A percentile compares a stretch with the other conserved stretches of the same genome.
These are phyloP conservation scores for Hylomyscus alleni DNA, from an alignment of 2,797 vertebrate species.

Conservation along the genomic window DNA sequence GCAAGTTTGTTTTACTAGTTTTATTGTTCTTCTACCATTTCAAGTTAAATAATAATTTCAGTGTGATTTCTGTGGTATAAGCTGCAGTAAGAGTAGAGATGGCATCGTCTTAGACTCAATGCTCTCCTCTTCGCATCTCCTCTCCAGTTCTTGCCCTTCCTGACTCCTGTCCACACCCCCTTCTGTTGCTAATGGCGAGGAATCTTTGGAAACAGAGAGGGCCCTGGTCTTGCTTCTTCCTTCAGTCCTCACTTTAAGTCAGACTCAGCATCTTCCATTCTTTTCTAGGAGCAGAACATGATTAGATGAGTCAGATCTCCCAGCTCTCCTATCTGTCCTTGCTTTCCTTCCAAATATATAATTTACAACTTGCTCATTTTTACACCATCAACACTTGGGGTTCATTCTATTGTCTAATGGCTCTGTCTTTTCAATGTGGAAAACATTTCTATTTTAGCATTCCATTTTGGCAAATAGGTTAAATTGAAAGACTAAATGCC, in stretches of 20 bases:
- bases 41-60: constrained; percentile 4
- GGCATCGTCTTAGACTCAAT: background rate
- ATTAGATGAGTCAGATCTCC: background rate
- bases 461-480: constrained; percentile 47
- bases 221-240: background rate
- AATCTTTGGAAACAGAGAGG: background rate
- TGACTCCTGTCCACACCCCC: background rate
- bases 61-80: background rate
- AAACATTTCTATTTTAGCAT: constrained; percentile 44
- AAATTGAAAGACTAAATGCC: constrained; percentile 45
- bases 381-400: background rate
- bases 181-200: background rate
- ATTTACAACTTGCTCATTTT: background rate
- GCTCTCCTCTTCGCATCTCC: background rate
- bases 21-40: background rate
- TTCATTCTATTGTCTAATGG: background rate
- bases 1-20: background rate
- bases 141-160: background rate
- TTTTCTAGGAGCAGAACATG: background rate
- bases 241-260: background rate
- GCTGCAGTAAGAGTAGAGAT: background rate
- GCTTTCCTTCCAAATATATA: constrained; percentile 6
- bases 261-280: background rate
- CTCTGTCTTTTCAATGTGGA: background rate
- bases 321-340: background rate